Conservation (phyloP, 1,140 invertebrate genomes). For the Pachypeltis micranthus region DNA sequence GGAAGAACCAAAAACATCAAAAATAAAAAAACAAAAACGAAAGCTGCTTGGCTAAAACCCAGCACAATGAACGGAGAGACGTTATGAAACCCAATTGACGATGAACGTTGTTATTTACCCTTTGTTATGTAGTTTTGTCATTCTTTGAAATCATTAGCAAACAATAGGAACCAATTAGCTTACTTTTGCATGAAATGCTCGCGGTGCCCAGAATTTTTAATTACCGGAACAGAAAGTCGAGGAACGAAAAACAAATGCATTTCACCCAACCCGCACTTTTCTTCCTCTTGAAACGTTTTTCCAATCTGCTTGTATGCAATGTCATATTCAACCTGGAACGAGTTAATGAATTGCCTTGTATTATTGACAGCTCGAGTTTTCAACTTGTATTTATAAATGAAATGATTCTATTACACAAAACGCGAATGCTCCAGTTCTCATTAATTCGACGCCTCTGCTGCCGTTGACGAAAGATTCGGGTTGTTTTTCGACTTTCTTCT, state of each 20-base stretch:
- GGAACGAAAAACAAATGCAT: slow-evolving; percentile 42
- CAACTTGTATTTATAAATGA: not conserved
- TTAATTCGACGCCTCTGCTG: slow-evolving; percentile 37
- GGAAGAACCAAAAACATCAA: too few species aligned
- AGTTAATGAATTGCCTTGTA: not conserved
- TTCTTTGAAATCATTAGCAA: too few species aligned
- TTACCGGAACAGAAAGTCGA: slow-evolving; percentile 39
- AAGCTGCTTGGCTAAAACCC: too few species aligned
- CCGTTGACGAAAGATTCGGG: slow-evolving; percentile 40
- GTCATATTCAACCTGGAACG: slow-evolving; percentile 39
- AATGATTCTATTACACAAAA: slow-evolving; percentile 42
- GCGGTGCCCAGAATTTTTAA: slow-evolving; percentile 42
- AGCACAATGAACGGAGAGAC: too few species aligned
- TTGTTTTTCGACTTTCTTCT: slow-evolving; percentile 44
- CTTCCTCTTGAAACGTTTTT: slow-evolving; percentile 43
- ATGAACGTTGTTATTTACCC: too few species aligned
- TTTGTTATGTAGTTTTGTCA: too few species aligned
- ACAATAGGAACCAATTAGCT: too few species aligned
- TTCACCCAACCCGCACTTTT: slow-evolving; percentile 45
- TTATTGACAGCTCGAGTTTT: not conserved
- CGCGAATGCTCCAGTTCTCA: slow-evolving; percentile 42
- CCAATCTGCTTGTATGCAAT: slow-evolving; percentile 43
- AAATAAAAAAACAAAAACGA: too few species aligned
- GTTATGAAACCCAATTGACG: too few species aligned
- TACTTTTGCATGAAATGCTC: slow-evolving; percentile 41